These are phyloP conservation scores for Lucilia cuprina DNA, from an alignment of 1,140 invertebrate species.

Conservation along the genomic window DNA sequence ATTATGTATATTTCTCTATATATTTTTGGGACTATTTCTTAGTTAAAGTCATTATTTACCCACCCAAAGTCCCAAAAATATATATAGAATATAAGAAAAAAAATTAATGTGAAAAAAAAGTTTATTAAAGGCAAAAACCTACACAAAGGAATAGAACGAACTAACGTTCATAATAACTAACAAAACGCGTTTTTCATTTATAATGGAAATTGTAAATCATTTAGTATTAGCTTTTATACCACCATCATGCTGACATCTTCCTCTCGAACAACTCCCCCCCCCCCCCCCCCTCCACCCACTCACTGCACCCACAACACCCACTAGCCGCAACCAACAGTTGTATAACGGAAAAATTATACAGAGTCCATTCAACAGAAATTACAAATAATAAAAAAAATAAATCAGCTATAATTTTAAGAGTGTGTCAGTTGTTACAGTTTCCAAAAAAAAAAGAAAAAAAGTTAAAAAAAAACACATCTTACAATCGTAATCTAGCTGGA, in stretches of 20 bases:
- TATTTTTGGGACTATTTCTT: background rate
- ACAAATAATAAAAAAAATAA: background rate
- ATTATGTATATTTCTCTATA: background rate
- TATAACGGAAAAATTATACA: background rate
- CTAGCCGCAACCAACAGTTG: background rate
- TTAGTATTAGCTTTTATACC: slow-evolving; percentile 17
- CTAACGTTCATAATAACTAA: background rate
- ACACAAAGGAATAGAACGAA: background rate
- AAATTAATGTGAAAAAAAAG: background rate
- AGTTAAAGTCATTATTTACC: background rate
- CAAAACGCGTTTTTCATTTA: slow-evolving; percentile 23
- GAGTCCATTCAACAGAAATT: no score
- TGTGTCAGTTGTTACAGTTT: background rate
- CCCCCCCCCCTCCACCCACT: background rate
- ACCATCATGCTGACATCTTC: background rate
- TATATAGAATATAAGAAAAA: background rate
- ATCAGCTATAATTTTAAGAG: background rate
- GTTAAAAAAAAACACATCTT: no score
- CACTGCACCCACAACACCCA: background rate
- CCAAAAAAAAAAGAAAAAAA: background rate
- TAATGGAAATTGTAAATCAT: slow-evolving; percentile 30
- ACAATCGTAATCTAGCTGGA: no score
- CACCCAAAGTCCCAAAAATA: background rate
- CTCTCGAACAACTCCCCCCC: background rate
- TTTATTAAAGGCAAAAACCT: background rate